These are phyloP conservation scores for Hypanus sabinus DNA, from an alignment of 2,113 vertebrate species.

Conservation along the genomic window DNA sequence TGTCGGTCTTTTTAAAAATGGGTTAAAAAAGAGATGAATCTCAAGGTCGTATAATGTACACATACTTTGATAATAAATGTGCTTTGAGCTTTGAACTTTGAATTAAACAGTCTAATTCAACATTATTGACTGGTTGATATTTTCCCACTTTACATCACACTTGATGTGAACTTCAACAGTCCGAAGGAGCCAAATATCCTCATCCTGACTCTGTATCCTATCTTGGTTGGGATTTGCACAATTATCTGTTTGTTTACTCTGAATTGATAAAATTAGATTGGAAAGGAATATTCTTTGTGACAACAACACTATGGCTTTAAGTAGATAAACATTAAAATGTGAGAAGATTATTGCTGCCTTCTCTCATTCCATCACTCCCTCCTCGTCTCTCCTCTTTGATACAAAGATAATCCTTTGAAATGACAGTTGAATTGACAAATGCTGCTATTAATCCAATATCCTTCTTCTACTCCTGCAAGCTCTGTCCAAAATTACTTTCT, in stretches of 20 bases:
- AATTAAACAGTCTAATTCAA: too few species aligned
- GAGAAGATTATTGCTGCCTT: neutral
- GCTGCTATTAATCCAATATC: conserved; percentile 24
- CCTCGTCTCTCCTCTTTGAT: neutral
- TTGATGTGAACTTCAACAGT: too few species aligned
- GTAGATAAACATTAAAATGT: neutral
- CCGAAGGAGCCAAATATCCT: neutral
- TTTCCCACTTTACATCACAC: too few species aligned
- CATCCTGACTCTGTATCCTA: neutral
- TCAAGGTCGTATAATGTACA: too few species aligned
- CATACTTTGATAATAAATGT: too few species aligned
- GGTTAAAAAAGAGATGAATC: too few species aligned
- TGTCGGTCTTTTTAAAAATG: too few species aligned
- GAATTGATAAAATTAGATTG: neutral
- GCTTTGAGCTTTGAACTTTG: too few species aligned
- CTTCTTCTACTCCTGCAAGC: neutral
- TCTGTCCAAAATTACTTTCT: conserved; percentile 34
- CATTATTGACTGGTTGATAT: too few species aligned
- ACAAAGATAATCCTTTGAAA: conserved; percentile 31
- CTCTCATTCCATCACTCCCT: neutral
- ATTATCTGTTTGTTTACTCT: neutral
- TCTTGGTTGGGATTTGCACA: neutral
- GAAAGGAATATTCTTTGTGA: neutral
- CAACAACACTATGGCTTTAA: neutral
- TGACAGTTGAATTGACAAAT: conserved; percentile 30